Evolutionary conservation across 1,140 invertebrate species (phyloP).

Genomic region (Drosophila willistoni): DNA sequence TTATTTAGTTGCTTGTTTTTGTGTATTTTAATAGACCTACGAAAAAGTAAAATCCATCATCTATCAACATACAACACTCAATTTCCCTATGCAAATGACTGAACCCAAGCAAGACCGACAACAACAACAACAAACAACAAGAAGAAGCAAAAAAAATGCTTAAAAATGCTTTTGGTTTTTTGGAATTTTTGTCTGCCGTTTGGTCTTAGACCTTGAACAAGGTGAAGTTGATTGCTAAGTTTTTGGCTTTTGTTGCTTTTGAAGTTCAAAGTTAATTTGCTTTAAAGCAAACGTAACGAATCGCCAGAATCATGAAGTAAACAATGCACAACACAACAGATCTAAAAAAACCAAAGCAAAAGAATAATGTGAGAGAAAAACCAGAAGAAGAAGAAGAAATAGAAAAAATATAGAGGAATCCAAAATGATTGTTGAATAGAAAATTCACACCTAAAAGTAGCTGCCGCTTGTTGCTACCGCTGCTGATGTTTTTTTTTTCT

Average conservation of each 20-base stretch:
- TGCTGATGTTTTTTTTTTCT: neutral
- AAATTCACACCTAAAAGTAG: conserved; percentile 5
- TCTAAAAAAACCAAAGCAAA: conserved; percentile 34
- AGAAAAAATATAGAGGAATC: conserved; percentile 56
- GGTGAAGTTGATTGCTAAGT: conserved; percentile 75
- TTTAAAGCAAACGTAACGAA: conserved; percentile 42
- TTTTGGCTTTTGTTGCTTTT: conserved; percentile 45
- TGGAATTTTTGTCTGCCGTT: conserved; percentile 46
- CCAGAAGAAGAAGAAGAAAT: conserved; percentile 22
- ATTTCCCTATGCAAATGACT: conserved; percentile 76
- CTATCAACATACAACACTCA: conserved; percentile 29
- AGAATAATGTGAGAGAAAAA: conserved; percentile 41
- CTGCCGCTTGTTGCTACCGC: neutral
- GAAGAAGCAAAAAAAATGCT: conserved; percentile 26
- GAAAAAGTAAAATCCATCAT: neutral
- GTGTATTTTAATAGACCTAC: neutral
- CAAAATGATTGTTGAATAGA: conserved; percentile 2
- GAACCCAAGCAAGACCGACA: neutral
- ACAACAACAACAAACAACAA: conserved; percentile 34
- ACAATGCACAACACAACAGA: conserved; percentile 54
- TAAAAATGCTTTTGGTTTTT: no score
- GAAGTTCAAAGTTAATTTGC: conserved; percentile 78
- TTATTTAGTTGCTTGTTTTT: neutral
- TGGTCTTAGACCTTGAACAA: conserved; percentile 75
- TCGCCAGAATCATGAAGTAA: conserved; percentile 35